These are phyloP conservation scores for Cololabis saira DNA, from an alignment of 2,113 vertebrate genomes.

Conservation along the genomic window DNA sequence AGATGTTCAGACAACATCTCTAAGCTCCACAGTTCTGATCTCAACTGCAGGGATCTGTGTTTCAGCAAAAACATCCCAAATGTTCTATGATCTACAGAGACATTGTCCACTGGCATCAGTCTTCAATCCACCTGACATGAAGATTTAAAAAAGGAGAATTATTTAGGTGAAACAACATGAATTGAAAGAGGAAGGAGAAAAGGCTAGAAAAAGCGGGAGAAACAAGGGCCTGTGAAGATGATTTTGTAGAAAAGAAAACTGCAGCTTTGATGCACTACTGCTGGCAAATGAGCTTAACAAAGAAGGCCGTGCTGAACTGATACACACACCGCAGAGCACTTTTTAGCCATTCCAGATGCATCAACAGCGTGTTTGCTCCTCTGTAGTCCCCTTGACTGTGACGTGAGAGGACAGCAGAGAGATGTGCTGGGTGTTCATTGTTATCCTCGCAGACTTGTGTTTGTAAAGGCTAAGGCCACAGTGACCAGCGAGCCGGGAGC, in stretches of 20 bases:
- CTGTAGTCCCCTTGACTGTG: slow-evolving; percentile 46
- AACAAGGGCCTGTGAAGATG: slow-evolving; percentile 23
- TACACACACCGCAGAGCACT: neutral
- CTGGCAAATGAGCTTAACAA: slow-evolving; percentile 52
- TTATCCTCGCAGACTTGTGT: slow-evolving; percentile 51
- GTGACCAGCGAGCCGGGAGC: slow-evolving; percentile 50
- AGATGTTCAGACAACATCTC: slow-evolving; percentile 24
- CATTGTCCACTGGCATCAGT: neutral
- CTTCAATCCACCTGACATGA: slow-evolving; percentile 20
- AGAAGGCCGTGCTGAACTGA: slow-evolving; percentile 36
- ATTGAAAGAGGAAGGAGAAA: slow-evolving; percentile 8
- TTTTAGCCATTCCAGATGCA: slow-evolving; percentile 51
- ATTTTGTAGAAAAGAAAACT: slow-evolving; percentile 29
- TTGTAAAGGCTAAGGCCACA: slow-evolving; percentile 56
- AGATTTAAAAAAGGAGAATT: slow-evolving; percentile 28
- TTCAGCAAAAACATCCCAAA: slow-evolving; percentile 20
- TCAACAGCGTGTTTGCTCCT: slow-evolving; percentile 44
- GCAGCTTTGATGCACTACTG: slow-evolving; percentile 49
- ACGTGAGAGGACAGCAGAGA: slow-evolving; percentile 50
- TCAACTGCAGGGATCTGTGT: slow-evolving; percentile 13
- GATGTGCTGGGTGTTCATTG: slow-evolving; percentile 49
- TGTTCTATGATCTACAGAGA: slow-evolving; percentile 13
- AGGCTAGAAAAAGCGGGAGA: neutral
- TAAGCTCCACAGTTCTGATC: slow-evolving; percentile 19
- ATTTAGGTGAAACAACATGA: slow-evolving; percentile 13